A percentile compares a stretch with the other conserved stretches of the same genome.
Conservation (phyloP, 2,113 vertebrate species). For the Melierax canorus region DNA sequence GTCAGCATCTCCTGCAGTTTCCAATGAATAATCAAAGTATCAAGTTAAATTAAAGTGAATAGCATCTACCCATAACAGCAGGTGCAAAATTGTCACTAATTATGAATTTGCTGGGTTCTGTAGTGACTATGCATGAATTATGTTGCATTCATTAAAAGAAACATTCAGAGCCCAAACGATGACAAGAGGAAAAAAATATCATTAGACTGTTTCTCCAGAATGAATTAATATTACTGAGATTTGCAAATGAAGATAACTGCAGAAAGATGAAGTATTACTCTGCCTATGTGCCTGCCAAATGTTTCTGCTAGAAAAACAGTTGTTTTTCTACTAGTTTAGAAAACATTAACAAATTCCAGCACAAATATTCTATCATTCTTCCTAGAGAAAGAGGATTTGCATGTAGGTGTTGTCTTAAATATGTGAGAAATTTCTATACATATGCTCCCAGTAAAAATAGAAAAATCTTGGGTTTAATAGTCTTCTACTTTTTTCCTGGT, state of each 20-base stretch:
- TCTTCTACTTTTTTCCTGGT: not conserved
- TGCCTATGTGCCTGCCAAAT: not conserved
- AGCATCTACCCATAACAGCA: constrained; percentile 65
- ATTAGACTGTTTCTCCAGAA: not conserved
- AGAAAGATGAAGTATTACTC: not conserved
- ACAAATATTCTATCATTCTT: not conserved
- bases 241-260: not conserved
- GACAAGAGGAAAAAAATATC: not conserved
- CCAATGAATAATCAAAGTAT: constrained; percentile 69
- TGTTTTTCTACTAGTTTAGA: not conserved
- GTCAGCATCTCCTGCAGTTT: constrained; percentile 47
- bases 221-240: not conserved
- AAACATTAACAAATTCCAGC: not conserved
- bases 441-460: not conserved
- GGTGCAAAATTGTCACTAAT: constrained; percentile 76
- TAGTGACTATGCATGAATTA: constrained; percentile 73
- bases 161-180: constrained; percentile 1
- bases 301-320: not conserved
- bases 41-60: constrained; percentile 66
- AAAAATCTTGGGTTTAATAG: not conserved
- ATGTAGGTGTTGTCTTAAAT: not conserved
- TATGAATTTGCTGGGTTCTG: constrained; percentile 67
- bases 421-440: not conserved
- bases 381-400: not conserved
- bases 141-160: constrained; percentile 55